A percentile compares a stretch with the other conserved stretches of the same genome.
Evolutionary conservation across 2,888 invertebrate species (phyloP).

Genomic region (Stratiomys singularior): DNA sequence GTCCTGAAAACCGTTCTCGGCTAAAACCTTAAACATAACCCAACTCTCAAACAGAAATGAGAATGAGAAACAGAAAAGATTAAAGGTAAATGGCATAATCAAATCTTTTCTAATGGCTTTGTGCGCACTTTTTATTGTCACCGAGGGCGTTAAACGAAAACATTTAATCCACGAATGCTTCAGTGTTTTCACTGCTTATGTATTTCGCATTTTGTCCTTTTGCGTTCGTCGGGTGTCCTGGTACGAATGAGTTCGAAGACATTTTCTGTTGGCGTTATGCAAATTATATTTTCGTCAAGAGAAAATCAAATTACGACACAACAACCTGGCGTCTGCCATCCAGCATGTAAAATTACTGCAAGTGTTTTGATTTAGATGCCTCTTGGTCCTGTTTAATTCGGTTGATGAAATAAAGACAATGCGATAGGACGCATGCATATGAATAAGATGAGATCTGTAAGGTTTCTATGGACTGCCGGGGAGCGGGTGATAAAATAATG

Average conservation of each 20-base stretch:
- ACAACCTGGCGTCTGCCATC: conserved; percentile 37
- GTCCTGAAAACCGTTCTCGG: conserved; percentile 21
- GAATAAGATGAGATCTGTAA: too few relatives aligned
- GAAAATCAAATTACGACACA: conserved; percentile 44
- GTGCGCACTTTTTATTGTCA: conserved; percentile 53
- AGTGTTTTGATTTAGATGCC: conserved; percentile 44
- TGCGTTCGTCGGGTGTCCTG: neutral
- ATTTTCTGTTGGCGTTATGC: conserved; percentile 48
- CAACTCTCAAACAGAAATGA: neutral
- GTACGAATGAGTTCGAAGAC: conserved; percentile 14
- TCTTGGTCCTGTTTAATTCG: conserved; percentile 13
- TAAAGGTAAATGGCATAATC: conserved; percentile 53
- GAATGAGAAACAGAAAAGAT: conserved; percentile 47
- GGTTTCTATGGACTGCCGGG: too few relatives aligned
- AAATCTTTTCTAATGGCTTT: conserved; percentile 53
- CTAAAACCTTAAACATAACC: neutral
- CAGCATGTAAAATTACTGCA: conserved; percentile 34
- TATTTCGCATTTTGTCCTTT: conserved; percentile 32
- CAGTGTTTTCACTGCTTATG: conserved; percentile 19
- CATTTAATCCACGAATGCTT: conserved; percentile 44
- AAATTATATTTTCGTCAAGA: conserved; percentile 51
- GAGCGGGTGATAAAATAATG: too few relatives aligned
- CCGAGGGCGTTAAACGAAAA: conserved; percentile 52
- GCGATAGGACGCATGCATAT: too few relatives aligned
- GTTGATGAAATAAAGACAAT: neutral